These are phyloP conservation scores for Imbricaverruca yamaguchii DNA, from an alignment of 2,888 invertebrate genomes.

Conservation along the genomic window DNA sequence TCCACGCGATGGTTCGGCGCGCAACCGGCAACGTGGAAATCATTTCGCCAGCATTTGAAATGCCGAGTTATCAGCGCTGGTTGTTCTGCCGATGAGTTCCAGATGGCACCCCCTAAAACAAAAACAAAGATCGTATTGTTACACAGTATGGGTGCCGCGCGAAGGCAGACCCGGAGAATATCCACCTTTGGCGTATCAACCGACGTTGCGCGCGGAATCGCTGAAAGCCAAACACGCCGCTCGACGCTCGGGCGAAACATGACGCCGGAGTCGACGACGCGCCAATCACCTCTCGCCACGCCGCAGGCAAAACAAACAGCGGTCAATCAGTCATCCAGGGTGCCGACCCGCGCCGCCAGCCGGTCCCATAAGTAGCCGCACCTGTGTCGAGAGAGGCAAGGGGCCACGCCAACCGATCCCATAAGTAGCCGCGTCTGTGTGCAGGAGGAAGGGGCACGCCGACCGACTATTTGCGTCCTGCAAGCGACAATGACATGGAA, in stretches of 20 bases:
- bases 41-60: too few species aligned
- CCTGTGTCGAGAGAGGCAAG: too few species aligned
- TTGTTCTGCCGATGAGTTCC: too few species aligned
- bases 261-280: background rate
- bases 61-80: too few species aligned
- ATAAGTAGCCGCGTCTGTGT: too few species aligned
- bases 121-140: too few species aligned
- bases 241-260: background rate
- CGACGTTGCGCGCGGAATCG: background rate
- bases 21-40: too few species aligned
- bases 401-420: background rate
- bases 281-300: background rate
- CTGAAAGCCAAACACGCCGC: background rate
- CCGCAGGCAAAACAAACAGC: background rate
- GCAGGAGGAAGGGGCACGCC: background rate
- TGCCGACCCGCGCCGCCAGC: background rate
- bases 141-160: too few species aligned
- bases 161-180: too few species aligned
- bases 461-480: background rate
- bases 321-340: background rate
- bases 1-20: too few species aligned
- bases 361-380: background rate
- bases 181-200: background rate
- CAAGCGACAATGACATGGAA: conserved; percentile 4
- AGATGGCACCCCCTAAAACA: too few species aligned